These are phyloP conservation scores for Criorhina ranunculi DNA, from an alignment of 2,888 invertebrate species.

Conservation along the genomic window DNA sequence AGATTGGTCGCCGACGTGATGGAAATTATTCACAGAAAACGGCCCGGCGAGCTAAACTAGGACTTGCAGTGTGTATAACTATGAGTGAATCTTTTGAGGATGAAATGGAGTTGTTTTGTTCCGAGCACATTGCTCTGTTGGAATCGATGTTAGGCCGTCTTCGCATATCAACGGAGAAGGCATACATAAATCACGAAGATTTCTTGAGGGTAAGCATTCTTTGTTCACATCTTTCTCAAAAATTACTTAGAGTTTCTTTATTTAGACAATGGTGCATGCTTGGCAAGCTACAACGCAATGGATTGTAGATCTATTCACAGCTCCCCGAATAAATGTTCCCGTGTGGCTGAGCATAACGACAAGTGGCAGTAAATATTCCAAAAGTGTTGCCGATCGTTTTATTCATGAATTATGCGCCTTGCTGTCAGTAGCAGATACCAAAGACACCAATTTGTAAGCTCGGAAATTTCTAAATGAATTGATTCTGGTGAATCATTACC, in stretches of 20 bases:
- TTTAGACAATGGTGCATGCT: constrained; percentile 85
- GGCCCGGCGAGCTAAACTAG: constrained; percentile 86
- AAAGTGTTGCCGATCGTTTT: constrained; percentile 85
- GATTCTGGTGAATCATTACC: constrained; percentile 9
- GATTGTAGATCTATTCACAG: constrained; percentile 89
- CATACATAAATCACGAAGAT: constrained; percentile 86
- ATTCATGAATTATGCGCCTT: constrained; percentile 88
- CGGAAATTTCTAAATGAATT: constrained; percentile 43
- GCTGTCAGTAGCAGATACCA: constrained; percentile 90
- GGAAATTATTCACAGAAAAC: constrained; percentile 77
- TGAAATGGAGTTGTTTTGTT: constrained; percentile 89
- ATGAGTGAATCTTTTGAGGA: constrained; percentile 86
- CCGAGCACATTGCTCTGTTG: constrained; percentile 91
- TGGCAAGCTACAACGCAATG: constrained; percentile 85
- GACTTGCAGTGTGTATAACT: constrained; percentile 88
- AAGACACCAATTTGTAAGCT: constrained; percentile 95
- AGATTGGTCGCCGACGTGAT: constrained; percentile 81
- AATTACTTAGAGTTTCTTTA: neutral
- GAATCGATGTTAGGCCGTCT: constrained; percentile 90
- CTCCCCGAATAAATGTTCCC: constrained; percentile 88
- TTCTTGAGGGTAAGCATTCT: constrained; percentile 85
- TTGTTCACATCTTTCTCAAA: too few species aligned
- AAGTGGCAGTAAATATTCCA: constrained; percentile 83
- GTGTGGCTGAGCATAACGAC: constrained; percentile 88
- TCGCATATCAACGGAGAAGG: constrained; percentile 88